Conservation (phyloP, 1,140 invertebrate genomes). For the Zophobas morio region DNA sequence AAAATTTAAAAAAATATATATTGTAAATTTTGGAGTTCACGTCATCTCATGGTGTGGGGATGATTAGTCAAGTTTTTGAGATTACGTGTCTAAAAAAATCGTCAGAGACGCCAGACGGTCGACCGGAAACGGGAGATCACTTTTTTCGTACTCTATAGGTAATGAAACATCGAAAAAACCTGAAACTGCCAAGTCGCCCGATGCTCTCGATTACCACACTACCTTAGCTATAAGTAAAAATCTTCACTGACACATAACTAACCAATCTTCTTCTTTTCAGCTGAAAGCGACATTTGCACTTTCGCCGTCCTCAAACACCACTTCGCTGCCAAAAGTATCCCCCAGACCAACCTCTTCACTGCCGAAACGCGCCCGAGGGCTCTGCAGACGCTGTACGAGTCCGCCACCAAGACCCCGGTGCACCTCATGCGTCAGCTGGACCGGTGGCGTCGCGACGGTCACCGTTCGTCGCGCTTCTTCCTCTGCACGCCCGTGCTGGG, state of each 20-base stretch:
- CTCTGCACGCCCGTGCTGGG: slow-evolving; percentile 85
- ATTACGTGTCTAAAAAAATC: too few relatives aligned
- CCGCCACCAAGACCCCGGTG: slow-evolving; percentile 73
- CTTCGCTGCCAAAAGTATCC: slow-evolving; percentile 76
- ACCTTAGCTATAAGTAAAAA: too few relatives aligned
- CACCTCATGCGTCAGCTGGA: slow-evolving; percentile 67
- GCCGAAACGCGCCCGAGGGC: slow-evolving; percentile 77
- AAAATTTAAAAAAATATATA: too few relatives aligned
- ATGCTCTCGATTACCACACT: too few relatives aligned
- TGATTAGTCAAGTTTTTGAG: too few relatives aligned
- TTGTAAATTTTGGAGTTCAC: too few relatives aligned
- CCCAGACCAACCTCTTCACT: slow-evolving; percentile 79
- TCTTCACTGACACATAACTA: not conserved
- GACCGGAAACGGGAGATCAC: too few relatives aligned
- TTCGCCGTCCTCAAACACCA: slow-evolving; percentile 83
- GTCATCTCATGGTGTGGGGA: too few relatives aligned
- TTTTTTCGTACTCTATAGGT: too few relatives aligned
- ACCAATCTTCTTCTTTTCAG: slow-evolving; percentile 74
- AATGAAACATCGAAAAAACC: too few relatives aligned
- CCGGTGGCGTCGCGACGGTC: slow-evolving; percentile 71
- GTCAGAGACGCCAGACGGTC: too few relatives aligned
- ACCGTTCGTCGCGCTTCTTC: slow-evolving; percentile 76
- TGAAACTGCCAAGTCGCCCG: too few relatives aligned
- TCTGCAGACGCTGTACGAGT: slow-evolving; percentile 78
- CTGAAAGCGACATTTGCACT: slow-evolving; percentile 87